Evolutionary conservation across 2,888 invertebrate genomes (phyloP), one percentile per base, ranked within the genome.

Genomic region (Luffia ferchaultella): DNA sequence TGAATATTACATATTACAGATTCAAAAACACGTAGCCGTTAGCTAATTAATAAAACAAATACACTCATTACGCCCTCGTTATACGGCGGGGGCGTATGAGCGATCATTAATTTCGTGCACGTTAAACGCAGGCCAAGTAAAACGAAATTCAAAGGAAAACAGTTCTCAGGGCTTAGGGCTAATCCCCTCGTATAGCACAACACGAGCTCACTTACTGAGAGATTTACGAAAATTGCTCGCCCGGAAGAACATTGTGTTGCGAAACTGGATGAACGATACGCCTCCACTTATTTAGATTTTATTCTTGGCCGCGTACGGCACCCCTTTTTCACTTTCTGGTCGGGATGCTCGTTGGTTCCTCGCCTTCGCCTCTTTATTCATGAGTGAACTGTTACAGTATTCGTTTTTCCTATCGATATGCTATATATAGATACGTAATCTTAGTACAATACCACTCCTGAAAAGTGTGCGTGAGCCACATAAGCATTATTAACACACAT

Each of bases 111-210:
- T 69, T 64, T 67, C 61, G 68, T 19, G 18, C 49, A 45, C 45
- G 45, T 49, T 62, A 63, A 59, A 30, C 60, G 52, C 55, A 64
- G 65, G 68, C 67, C 65, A 67, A 67, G 66, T 62, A 60, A 57
- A 45, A 48, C 20, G 49, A 52, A 49, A 47, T 49, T 40, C 45
- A 15, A 49, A 42, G 52, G 46, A 52, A 71, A 70, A 71, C 71
- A 70, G 69, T 68, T 72, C 65, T 61, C 65, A 62, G 59, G 73
- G 70, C 72, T 30, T 66, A 68, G 61, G 60, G 62, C 71, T 70
- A 73, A 70, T 70, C 68, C 60, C 58, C 62, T 65, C 63, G 62
- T 64, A 67, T 65, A 61, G 61, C 58, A 57, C 61, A 70, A 46
- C 51, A 52, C 57, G 62, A 63, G 64, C 65, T 63, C 68, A 67